phyloP scores from a whole-genome alignment of 2,888 invertebrate species.

The Drosophila nr. fundita region DNA sequence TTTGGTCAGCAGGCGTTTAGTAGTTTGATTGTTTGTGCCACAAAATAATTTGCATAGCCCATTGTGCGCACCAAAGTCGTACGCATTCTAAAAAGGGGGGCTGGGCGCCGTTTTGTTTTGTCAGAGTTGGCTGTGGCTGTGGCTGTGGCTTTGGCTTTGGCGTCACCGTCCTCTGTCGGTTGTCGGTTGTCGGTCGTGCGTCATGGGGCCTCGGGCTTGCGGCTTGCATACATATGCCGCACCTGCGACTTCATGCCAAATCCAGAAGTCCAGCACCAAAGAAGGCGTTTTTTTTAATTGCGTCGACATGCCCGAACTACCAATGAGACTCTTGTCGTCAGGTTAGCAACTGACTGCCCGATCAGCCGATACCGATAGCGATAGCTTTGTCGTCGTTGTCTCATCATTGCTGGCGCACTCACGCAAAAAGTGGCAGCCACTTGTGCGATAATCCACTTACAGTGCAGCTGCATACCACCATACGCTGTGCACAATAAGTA shows the following conservation, averaged over 20 bases:
- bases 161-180: slow-evolving; percentile 32
- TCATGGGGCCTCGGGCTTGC: slow-evolving; percentile 57
- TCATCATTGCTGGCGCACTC: slow-evolving; percentile 21
- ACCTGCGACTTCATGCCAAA: slow-evolving; percentile 79
- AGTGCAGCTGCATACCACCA: slow-evolving; percentile 24
- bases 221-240: slow-evolving; percentile 78
- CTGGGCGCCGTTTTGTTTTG: slow-evolving; percentile 11
- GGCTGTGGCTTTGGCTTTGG: slow-evolving; percentile 1
- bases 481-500: slow-evolving; percentile 16
- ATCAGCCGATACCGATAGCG: slow-evolving; percentile 56
- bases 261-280: slow-evolving; percentile 70
- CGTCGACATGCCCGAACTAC: slow-evolving; percentile 82
- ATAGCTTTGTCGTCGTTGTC: slow-evolving; percentile 23
- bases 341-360: slow-evolving; percentile 51
- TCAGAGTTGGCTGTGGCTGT: slow-evolving; percentile 3
- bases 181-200: slow-evolving; percentile 67
- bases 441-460: slow-evolving; percentile 60
- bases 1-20: slow-evolving; percentile 70
- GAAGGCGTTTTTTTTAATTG: slow-evolving; percentile 84
- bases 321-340: slow-evolving; percentile 71
- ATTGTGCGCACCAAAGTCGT: slow-evolving; percentile 56
- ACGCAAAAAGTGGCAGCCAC: slow-evolving; percentile 55
- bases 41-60: slow-evolving; percentile 71
- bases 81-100: slow-evolving; percentile 43
- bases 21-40: slow-evolving; percentile 68